A percentile compares a stretch with the other conserved stretches of the same genome.
phyloP scores from a whole-genome alignment of 1,140 invertebrate genomes.

The Hyphantria cunea region DNA sequence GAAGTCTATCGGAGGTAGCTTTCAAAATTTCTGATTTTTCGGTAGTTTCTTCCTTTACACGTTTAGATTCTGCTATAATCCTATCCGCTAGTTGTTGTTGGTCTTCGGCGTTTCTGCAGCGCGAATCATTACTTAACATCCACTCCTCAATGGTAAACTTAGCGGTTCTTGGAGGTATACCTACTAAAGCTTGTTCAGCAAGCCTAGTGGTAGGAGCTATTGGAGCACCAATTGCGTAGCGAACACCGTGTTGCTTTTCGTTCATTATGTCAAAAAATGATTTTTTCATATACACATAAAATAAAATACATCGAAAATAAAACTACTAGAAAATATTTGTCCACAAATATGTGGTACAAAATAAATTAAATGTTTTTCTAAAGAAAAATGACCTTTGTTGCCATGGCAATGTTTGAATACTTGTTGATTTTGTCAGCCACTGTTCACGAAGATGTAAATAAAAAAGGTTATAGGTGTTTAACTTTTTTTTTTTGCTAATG shows the following conservation, averaged over 20 bases:
- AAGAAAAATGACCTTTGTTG: no score
- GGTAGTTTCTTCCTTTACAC: conserved; percentile 84
- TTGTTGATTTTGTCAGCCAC: no score
- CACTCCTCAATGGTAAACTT: conserved; percentile 88
- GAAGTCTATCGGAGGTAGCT: conserved; percentile 86
- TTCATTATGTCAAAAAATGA: conserved; percentile 47
- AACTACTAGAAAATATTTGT: conserved; percentile 19
- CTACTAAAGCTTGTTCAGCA: conserved; percentile 74
- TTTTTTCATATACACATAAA: conserved; percentile 6
- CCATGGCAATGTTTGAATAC: no score
- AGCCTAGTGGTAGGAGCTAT: conserved; percentile 59
- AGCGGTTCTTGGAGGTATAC: conserved; percentile 80
- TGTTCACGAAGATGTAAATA: no score
- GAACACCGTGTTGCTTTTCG: conserved; percentile 67
- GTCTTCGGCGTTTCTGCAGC: conserved; percentile 85
- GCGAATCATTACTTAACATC: conserved; percentile 85
- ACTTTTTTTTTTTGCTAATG: no score
- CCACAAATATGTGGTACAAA: no score
- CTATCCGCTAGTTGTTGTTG: conserved; percentile 89
- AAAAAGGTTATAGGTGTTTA: no score
- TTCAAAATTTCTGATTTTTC: conserved; percentile 86
- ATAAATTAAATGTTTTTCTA: no score
- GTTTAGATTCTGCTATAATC: conserved; percentile 84
- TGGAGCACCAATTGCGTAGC: conserved; percentile 65
- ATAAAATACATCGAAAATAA: conserved; percentile 33